Evolutionary conservation across 2,888 invertebrate species (phyloP).

Genomic region (Caenorhabditis doughertyi): DNA sequence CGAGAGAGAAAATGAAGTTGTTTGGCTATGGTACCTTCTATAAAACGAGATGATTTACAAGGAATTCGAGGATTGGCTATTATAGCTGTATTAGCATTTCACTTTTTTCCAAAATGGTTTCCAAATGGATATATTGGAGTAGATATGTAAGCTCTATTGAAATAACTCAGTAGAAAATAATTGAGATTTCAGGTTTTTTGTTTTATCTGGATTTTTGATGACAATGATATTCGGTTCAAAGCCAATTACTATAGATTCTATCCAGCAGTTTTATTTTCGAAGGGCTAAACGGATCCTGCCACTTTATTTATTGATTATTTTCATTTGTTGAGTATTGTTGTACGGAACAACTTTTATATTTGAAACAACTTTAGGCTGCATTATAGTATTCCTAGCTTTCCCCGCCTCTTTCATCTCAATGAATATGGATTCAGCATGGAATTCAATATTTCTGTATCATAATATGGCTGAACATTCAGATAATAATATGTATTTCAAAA

Average conservation of each 20-base stretch:
- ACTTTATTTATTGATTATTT: conserved; percentile 58
- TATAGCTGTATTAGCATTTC: conserved; percentile 61
- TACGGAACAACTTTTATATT: neutral
- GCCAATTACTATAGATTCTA: conserved; percentile 45
- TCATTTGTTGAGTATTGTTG: conserved; percentile 37
- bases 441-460: conserved; percentile 59
- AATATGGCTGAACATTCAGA: conserved; percentile 65
- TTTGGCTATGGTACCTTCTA: no score
- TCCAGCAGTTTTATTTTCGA: conserved; percentile 58
- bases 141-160: conserved; percentile 65
- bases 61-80: conserved; percentile 68
- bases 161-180: neutral
- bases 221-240: conserved; percentile 71
- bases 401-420: conserved; percentile 60
- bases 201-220: conserved; percentile 72
- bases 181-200: conserved; percentile 68
- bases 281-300: conserved; percentile 69
- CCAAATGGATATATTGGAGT: conserved; percentile 69
- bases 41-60: conserved; percentile 64
- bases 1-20: no score
- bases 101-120: conserved; percentile 60
- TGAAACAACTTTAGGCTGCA: conserved; percentile 19
- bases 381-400: conserved; percentile 40
- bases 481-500: conserved; percentile 63
- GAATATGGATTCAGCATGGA: conserved; percentile 62